Base-by-base conservation (phyloP, 2,797 vertebrate species). In the Rhadinocentrus ornatus region DNA sequence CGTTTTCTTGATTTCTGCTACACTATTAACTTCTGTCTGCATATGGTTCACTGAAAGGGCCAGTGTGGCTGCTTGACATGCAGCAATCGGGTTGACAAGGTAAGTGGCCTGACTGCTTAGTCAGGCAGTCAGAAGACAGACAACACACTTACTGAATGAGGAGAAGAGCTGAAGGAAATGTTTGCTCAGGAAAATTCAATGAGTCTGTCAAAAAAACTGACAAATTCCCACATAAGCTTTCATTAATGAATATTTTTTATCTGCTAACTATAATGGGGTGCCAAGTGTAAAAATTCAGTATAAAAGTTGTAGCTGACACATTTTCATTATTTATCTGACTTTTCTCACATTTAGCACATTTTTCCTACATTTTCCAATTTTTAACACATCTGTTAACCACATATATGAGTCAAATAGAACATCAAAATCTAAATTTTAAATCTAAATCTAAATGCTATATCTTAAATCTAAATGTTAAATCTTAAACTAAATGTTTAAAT, bases 61-160 rank as follows among this genome's bases (percentile, higher is more conserved):
- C 53, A 35, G 55, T 26, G 34, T 48, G 72, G 78, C 53, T 65
- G 82, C 62, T 76, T 80, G 85, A 83, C 55, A 60, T 24, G 75
- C 73, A 71, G 69, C 71, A 72, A 86, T 41, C 31, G 66, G 44
- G 52, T 62, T 88, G 89, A 89, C 84, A 82, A 74, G 85, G 66
- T 88, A 90, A 89, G 87, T 85, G 79, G 76, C 59, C 66, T 56
- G 54, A 61, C 69, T 81, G 88, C 85, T 59, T 78, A 85, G 71
- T 85, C 82, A 83, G 83, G 59, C 55, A 63, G 67, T 78, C 62
- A 29, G 70, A 32, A 77, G 53, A 62, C 10, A 75, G 71, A 73
- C 41, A 55, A 56, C 77, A 78, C 59, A 69, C 80, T 77, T 78
- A 73, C 37, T 22, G 12, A 69, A 65, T 3, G 67, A 71, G 26